phyloP scores from a whole-genome alignment of 2,797 vertebrate genomes.

The Saguinus oedipus region DNA sequence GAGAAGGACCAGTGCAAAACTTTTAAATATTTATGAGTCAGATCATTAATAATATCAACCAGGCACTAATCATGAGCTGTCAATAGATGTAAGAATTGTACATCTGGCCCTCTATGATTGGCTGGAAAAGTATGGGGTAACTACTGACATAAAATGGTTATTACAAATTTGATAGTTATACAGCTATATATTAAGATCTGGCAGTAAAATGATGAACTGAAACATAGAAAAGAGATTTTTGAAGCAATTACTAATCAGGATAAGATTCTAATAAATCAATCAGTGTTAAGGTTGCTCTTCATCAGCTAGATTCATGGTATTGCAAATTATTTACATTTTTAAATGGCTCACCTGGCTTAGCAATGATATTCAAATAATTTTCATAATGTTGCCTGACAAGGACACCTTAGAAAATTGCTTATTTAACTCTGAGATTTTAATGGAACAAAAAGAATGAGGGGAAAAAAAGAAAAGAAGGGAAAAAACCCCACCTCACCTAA shows the following conservation, averaged over 20 bases:
- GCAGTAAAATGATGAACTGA: slow-evolving; percentile 61
- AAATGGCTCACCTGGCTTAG: slow-evolving; percentile 77
- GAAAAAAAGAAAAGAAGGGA: neutral
- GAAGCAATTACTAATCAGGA: slow-evolving; percentile 76
- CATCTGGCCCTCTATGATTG: neutral
- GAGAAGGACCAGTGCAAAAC: neutral
- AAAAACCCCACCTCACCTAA: neutral
- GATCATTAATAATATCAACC: slow-evolving; percentile 31
- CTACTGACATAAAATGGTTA: slow-evolving; percentile 31
- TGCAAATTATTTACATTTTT: slow-evolving; percentile 78
- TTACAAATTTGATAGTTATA: slow-evolving; percentile 59
- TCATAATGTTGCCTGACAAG: slow-evolving; percentile 71
- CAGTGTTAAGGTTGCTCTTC: slow-evolving; percentile 76
- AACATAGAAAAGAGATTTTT: slow-evolving; percentile 67
- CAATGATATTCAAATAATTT: slow-evolving; percentile 77
- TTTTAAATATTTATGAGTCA: slow-evolving; percentile 43
- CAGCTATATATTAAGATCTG: slow-evolving; percentile 57
- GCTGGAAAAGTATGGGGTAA: slow-evolving; percentile 34
- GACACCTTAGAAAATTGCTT: slow-evolving; percentile 72
- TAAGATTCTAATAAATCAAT: slow-evolving; percentile 82
- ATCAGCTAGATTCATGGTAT: slow-evolving; percentile 76
- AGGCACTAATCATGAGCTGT: neutral
- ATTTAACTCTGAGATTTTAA: slow-evolving; percentile 72
- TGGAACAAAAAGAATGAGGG: slow-evolving; percentile 18
- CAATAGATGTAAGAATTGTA: neutral